Evolutionary conservation across 2,888 invertebrate species (phyloP), one percentile per base, ranked within the genome.

Genomic region (Beris chalybata): DNA sequence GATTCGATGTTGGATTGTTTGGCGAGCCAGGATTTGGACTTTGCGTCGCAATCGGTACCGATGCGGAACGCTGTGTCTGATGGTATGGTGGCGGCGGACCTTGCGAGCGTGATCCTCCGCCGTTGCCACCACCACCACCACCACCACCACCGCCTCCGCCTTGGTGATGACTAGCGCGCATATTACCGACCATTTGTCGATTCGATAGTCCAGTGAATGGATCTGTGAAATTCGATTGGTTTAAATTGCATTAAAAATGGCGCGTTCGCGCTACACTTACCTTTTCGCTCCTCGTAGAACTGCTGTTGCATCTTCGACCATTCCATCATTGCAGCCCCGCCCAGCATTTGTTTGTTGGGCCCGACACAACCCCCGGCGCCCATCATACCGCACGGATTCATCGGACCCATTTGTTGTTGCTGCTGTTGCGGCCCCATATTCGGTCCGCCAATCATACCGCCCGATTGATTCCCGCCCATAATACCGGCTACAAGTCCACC

Each of bases 221-320:
- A 52, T 61, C 61, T 61, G 30, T 11, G 47, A 5, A 13, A 13
- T 22, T 5, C n/a, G 31, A 4, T 52, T 52, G 12, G 13, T 5
- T 38, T 38, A 1, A 7, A 7, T 54, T 31, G n/a, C 52, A 9
- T 59, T n/a, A n/a, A n/a, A n/a, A n/a, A n/a, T n/a, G n/a, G n/a
- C n/a, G n/a, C n/a, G n/a, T n/a, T n/a, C n/a, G n/a, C n/a, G n/a
- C n/a, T n/a, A n/a, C n/a, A n/a, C n/a, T n/a, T n/a, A 78, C 80
- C 84, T 78, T 81, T 85, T 77, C 83, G 85, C 78, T 80, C 86
- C 73, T 93, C 93, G 74, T 89, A 89, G 81, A 91, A 93, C 79
- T 93, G 92, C 76, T 92, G 90, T 75, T 94, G 94, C 72, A 95
- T 81, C 79, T 95, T 93, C 74, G 92, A 91, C 95, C 95, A 95